phyloP scores from a whole-genome alignment of 2,888 invertebrate genomes.

The Chrysotoxum bicinctum region DNA sequence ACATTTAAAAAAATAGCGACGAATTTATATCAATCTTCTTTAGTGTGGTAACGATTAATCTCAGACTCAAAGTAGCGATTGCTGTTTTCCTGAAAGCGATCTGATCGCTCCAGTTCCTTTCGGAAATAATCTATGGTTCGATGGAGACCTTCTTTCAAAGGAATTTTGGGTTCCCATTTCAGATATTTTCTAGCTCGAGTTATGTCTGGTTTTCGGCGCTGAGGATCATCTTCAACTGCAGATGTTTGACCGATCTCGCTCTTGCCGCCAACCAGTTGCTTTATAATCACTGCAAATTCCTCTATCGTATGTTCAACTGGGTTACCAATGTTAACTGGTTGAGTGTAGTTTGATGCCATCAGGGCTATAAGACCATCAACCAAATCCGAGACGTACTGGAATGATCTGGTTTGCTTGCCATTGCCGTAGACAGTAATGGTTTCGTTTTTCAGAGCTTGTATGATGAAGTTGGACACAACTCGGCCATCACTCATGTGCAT shows the following conservation, averaged over 20 bases:
- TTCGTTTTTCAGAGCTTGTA: slow-evolving; percentile 97
- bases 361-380: slow-evolving; percentile 95
- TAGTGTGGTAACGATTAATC: slow-evolving; percentile 52
- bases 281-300: slow-evolving; percentile 94
- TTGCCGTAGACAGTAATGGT: slow-evolving; percentile 96
- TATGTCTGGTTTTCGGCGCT: slow-evolving; percentile 96
- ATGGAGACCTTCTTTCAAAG: slow-evolving; percentile 92
- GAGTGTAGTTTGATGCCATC: slow-evolving; percentile 96
- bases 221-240: slow-evolving; percentile 98
- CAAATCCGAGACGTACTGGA: slow-evolving; percentile 98
- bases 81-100: slow-evolving; percentile 79
- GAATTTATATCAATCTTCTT: slow-evolving; percentile 51
- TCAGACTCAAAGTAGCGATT: slow-evolving; percentile 79
- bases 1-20: slow-evolving; percentile 45
- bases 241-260: slow-evolving; percentile 92
- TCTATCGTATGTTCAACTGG: slow-evolving; percentile 98
- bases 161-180: slow-evolving; percentile 95
- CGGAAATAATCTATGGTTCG: slow-evolving; percentile 97
- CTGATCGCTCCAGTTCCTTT: slow-evolving; percentile 88
- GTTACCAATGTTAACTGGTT: slow-evolving; percentile 98
- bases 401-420: slow-evolving; percentile 96
- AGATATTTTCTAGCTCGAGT: slow-evolving; percentile 91
- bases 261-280: slow-evolving; percentile 91
- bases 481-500: slow-evolving; percentile 99
- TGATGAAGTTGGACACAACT: slow-evolving; percentile 98